Conservation (phyloP, 2,113 vertebrate genomes). For the Emydocephalus ijimae region DNA sequence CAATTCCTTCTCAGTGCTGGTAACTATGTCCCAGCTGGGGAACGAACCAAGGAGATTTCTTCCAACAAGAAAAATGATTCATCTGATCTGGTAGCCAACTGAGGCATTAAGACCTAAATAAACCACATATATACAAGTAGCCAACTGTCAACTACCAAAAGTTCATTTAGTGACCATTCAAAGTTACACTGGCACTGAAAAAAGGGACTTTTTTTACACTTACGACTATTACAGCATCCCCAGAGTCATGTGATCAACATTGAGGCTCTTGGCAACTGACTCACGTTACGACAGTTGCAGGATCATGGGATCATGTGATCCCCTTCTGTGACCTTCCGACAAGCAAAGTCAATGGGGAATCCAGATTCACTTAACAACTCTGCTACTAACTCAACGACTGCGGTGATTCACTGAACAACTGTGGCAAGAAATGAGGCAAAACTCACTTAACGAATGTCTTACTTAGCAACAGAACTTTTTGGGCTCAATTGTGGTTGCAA, state of each 20-base stretch:
- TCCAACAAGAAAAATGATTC: background rate
- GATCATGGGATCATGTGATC: background rate
- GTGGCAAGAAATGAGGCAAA: background rate
- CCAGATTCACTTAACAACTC: background rate
- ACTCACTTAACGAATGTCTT: too few species aligned
- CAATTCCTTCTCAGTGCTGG: too few species aligned
- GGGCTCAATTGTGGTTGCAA: background rate
- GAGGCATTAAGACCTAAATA: background rate
- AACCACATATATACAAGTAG: background rate
- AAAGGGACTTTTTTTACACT: background rate
- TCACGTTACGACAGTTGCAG: background rate
- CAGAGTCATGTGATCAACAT: background rate
- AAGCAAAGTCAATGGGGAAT: background rate
- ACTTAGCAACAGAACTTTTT: background rate
- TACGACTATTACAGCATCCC: background rate
- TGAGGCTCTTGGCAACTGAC: background rate
- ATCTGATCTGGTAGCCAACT: background rate
- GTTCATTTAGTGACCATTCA: background rate
- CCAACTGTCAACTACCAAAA: background rate
- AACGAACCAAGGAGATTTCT: too few species aligned
- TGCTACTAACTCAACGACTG: background rate
- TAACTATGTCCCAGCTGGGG: too few species aligned
- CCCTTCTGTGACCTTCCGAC: background rate
- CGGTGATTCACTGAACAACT: background rate
- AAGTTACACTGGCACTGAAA: background rate